Evolutionary conservation across 1,140 invertebrate species (phyloP).

Genomic region (Hylaeus volcanicus): DNA sequence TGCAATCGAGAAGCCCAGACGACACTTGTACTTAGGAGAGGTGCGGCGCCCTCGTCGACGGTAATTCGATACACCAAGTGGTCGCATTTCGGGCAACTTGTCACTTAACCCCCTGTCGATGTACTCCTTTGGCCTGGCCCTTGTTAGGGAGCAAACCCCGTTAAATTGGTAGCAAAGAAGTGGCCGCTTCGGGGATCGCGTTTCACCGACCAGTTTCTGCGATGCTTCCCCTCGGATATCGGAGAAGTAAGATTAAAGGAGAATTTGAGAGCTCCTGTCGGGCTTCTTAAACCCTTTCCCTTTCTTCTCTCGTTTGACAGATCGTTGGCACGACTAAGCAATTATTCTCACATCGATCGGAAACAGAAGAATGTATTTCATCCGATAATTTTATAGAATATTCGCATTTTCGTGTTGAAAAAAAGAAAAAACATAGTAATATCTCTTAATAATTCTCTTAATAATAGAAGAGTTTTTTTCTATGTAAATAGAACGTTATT

Average conservation of each 20-base stretch:
- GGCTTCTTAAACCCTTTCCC: background rate
- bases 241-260: background rate
- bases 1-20: background rate
- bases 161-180: slow-evolving; percentile 49
- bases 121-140: slow-evolving; percentile 14
- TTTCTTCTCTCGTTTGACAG: background rate
- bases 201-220: slow-evolving; percentile 25
- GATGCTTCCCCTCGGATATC: background rate
- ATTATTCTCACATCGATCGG: background rate
- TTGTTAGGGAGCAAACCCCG: slow-evolving; percentile 16
- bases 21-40: slow-evolving; percentile 9
- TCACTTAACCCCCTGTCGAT: slow-evolving; percentile 39
- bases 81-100: slow-evolving; percentile 49
- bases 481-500: too few species aligned
- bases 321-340: background rate
- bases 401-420: too few species aligned
- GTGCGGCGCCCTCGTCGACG: slow-evolving; percentile 27
- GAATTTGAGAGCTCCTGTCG: background rate
- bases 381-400: too few species aligned
- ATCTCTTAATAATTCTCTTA: too few species aligned
- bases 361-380: too few species aligned
- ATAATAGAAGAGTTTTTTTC: too few species aligned
- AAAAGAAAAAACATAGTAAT: too few species aligned
- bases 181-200: background rate
- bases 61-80: slow-evolving; percentile 57